Evolutionary conservation across 2,888 invertebrate genomes (phyloP).

Genomic region (Cyrtodaria siliqua): DNA sequence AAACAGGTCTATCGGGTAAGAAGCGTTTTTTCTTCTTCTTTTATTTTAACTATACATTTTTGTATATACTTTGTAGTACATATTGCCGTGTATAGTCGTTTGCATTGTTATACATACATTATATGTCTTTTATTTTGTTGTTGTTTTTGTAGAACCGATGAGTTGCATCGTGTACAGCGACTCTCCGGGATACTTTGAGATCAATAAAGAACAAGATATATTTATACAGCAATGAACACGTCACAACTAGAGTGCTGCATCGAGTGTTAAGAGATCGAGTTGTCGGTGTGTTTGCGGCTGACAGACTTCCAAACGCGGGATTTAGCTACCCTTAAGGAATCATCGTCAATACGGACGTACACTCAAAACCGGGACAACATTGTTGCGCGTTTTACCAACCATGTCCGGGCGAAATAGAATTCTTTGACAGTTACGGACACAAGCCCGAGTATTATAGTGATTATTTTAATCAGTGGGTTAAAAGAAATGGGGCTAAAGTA

Average conservation of each 20-base stretch:
- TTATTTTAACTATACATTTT: background rate
- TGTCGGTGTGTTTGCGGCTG: conserved; percentile 3
- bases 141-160: conserved; percentile 1
- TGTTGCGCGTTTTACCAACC: conserved; percentile 33
- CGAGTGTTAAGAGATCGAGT: background rate
- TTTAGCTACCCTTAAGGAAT: conserved; percentile 11
- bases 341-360: conserved; percentile 44
- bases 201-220: conserved; percentile 10
- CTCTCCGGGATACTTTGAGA: conserved; percentile 1
- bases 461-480: conserved; percentile 15
- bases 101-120: too few species aligned
- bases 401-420: conserved; percentile 14
- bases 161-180: conserved; percentile 11
- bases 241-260: conserved; percentile 1
- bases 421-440: conserved; percentile 28
- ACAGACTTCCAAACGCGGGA: background rate
- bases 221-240: conserved; percentile 1
- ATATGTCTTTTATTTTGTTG: background rate
- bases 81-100: too few species aligned
- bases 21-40: background rate
- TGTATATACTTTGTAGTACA: too few species aligned
- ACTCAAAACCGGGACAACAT: conserved; percentile 29
- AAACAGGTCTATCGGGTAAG: conserved; percentile 1
- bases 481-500: conserved; percentile 10
- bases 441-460: conserved; percentile 13